Base-by-base conservation (phyloP, 2,797 vertebrate genomes). In the Anas capensis region DNA sequence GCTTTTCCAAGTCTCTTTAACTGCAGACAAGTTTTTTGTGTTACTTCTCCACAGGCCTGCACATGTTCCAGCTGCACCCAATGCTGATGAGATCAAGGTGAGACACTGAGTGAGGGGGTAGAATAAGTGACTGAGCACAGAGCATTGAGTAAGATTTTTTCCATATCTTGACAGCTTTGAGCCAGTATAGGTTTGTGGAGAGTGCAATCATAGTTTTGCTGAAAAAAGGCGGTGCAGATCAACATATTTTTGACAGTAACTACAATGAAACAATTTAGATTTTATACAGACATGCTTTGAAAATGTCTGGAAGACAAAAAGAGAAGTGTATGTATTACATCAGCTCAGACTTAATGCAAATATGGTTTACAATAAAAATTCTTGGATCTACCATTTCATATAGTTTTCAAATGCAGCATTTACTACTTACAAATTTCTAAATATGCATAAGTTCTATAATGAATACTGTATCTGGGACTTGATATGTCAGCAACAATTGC, bases 361-460 rank as follows among this genome's bases (percentile, higher is more conserved):
- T 82, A 40, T 12, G 11, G 14, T 60, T 92, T 49, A 42, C 48
- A 77, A 57, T 86, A 75, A 10, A 83, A 77, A 71, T 49, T 57
- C 15, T 81, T 76, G 0, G 4, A 78, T 81, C 62, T 70, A 26
- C 26, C 49, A 61, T 29, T 70, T 87, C 16, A 44, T 34, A 34
- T 36, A 85, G 64, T 81, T 97, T 95, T 94, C 76, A 95, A 96
- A 88, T 40, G 69, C 29, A 88, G 77, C 51, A 73, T 87, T 96
- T 92, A 71, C 77, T 95, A 68, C 93, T 95, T 95, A 86, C 10
- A 96, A 95, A 91, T 93, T 86, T 85, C 86, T 96, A 95, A 95
- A 96, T 96, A 95, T 84, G 38, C 87, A 95, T 94, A 90, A 87
- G 53, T 76, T 92, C 61, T 94, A 80, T 93, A 96, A 95, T 80